Conservation (phyloP, 2,797 vertebrate species). For the Typhlichthys eigenmanni region DNA sequence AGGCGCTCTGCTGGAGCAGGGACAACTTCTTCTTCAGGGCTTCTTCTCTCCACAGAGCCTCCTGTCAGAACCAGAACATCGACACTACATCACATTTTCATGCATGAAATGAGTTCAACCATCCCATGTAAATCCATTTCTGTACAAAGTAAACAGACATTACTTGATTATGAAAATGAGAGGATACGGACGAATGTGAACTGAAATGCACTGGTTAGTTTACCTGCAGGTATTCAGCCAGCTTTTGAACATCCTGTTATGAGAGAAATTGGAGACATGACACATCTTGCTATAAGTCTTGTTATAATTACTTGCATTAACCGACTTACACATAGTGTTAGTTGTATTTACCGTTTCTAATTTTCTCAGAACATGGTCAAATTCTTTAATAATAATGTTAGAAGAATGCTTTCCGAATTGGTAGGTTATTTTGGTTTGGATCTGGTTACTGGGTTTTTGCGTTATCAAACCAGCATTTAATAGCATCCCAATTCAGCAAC, state of each 20-base stretch:
- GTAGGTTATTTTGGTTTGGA: too few relatives aligned
- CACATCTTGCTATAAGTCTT: neutral
- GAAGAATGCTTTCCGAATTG: too few relatives aligned
- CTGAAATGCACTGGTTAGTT: conserved; percentile 3
- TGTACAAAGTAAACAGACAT: too few relatives aligned
- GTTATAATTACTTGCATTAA: neutral
- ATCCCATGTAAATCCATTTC: too few relatives aligned
- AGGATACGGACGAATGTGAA: neutral
- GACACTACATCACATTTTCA: too few relatives aligned
- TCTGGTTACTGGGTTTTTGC: too few relatives aligned
- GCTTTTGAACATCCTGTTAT: conserved; percentile 70
- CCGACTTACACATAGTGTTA: neutral
- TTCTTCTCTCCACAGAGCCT: conserved; percentile 78
- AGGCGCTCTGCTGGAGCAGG: conserved; percentile 63
- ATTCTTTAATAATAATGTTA: too few relatives aligned
- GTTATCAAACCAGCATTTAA: too few relatives aligned
- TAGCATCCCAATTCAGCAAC: too few relatives aligned
- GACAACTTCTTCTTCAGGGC: conserved; percentile 74
- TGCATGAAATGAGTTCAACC: too few relatives aligned
- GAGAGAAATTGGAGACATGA: conserved; percentile 25
- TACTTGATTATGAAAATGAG: neutral
- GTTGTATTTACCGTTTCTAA: neutral
- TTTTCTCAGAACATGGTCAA: too few relatives aligned
- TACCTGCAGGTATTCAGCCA: conserved; percentile 79
- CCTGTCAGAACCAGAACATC: conserved; percentile 55